A percentile compares a stretch with the other conserved stretches of the same genome.
phyloP scores from a whole-genome alignment of 2,888 invertebrate species.

The Pachymerium ferrugineum region DNA sequence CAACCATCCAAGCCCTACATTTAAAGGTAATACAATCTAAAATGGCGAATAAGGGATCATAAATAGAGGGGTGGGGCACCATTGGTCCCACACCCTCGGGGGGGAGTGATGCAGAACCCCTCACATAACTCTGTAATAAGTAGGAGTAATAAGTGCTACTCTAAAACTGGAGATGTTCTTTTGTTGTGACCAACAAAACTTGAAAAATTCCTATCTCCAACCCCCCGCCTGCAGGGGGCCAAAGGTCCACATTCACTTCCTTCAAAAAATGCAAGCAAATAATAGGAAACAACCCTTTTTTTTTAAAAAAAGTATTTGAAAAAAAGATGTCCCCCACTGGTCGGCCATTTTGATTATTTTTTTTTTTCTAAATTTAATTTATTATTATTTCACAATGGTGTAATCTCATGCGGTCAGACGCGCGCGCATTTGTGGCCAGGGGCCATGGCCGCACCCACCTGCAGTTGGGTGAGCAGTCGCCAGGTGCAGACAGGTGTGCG shows the following conservation, averaged over 20 bases:
- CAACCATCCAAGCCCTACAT: neutral
- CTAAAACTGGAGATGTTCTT: neutral
- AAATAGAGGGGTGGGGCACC: conserved; percentile 1
- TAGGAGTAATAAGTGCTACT: conserved; percentile 13
- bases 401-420: conserved; percentile 13
- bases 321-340: neutral
- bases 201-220: neutral
- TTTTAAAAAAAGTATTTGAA: neutral
- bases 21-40: neutral
- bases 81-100: neutral
- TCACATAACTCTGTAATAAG: conserved; percentile 2
- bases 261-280: neutral
- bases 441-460: conserved; percentile 13
- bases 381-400: conserved; percentile 13
- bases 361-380: no score
- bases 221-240: neutral
- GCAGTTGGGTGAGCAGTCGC: conserved; percentile 7
- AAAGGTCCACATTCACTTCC: neutral
- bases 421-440: conserved; percentile 6
- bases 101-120: neutral
- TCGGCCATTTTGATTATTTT: neutral
- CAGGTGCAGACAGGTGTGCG: conserved; percentile 13
- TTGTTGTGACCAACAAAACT: neutral
- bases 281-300: neutral
- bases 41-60: neutral